Conservation (phyloP, 2,888 invertebrate genomes). For the Steromphala cineraria region DNA sequence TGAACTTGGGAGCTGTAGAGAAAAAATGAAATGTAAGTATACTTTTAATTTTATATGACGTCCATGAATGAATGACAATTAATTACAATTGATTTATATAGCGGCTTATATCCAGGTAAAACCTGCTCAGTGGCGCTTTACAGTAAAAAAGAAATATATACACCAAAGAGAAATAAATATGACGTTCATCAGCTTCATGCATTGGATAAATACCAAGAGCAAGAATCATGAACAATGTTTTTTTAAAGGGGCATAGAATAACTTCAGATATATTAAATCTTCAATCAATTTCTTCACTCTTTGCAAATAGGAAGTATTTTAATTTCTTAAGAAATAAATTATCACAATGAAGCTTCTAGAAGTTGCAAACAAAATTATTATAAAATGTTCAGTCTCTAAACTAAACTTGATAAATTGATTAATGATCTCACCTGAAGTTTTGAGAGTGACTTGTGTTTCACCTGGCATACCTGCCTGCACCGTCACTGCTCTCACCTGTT, state of each 20-base stretch:
- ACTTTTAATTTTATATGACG: not conserved
- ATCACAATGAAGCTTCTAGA: not conserved
- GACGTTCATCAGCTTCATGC: no score
- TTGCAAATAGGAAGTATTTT: not conserved
- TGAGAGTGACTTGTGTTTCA: conserved; percentile 34
- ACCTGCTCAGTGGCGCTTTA: no score
- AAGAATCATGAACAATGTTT: no score
- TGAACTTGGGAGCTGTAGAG: conserved; percentile 52
- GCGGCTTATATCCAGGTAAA: no score
- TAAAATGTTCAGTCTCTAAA: not conserved
- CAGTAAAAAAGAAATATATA: no score
- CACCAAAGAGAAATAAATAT: no score
- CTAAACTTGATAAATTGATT: not conserved
- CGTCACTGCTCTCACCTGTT: conserved; percentile 56
- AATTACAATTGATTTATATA: no score
- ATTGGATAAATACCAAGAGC: no score
- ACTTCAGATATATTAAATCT: no score
- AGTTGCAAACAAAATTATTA: not conserved
- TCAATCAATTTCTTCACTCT: no score
- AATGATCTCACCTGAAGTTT: conserved; percentile 51
- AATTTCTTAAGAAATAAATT: not conserved
- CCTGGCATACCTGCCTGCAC: conserved; percentile 40
- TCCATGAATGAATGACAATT: no score
- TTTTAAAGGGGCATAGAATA: no score
- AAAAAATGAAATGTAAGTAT: not conserved